Evolutionary conservation across 2,113 vertebrate species (phyloP), one percentile per base, ranked within the genome.

Genomic region (Murina feae): DNA sequence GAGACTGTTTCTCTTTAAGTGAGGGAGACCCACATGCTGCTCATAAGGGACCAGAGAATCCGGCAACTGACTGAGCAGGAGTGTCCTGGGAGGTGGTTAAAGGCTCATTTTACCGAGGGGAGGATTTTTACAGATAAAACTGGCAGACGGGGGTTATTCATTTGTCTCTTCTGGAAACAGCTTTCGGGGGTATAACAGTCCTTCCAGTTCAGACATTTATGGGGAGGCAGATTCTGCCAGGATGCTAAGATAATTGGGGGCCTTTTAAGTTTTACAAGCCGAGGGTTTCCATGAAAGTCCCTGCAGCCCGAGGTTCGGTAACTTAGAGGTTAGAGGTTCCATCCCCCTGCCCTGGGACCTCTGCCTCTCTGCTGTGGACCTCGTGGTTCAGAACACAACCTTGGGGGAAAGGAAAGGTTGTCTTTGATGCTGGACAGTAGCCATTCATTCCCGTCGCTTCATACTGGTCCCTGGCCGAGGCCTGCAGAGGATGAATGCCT

Each of bases 111-210:
- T 37, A 90, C n/a, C 17, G 9, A 82, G 68, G 63, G 55, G 68
- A 69, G 35, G 65, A 1, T 44, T 87, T 93, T 90, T 88, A 74
- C n/a, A 66, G 30, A 66, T 86, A 42, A 71, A 39, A 79, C 37
- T 65, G 71, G 75, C 80, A 86, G 47, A 37, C 60, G 42, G 30
- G 58, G 58, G 7, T 49, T 90, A 76, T 60, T 90, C 78, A 39
- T 85, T 72, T 89, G 49, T 78, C 30, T 95, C 60, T 93, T 92
- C 69, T 78, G 92, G 85, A 93, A 92, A 47, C 49, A 30, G 17
- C 51, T 44, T 30, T 95, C 79, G 55, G 44, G 6, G 32, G 39
- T 81, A 14, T 4, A 69, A 28, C 23, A 93, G 58, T 89, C 55
- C 25, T 69, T 79, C 42, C 18, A 69, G 42, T 82, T 68, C 75